phyloP scores from a whole-genome alignment of 2,113 vertebrate species.

The Ibidorhyncha struthersii region DNA sequence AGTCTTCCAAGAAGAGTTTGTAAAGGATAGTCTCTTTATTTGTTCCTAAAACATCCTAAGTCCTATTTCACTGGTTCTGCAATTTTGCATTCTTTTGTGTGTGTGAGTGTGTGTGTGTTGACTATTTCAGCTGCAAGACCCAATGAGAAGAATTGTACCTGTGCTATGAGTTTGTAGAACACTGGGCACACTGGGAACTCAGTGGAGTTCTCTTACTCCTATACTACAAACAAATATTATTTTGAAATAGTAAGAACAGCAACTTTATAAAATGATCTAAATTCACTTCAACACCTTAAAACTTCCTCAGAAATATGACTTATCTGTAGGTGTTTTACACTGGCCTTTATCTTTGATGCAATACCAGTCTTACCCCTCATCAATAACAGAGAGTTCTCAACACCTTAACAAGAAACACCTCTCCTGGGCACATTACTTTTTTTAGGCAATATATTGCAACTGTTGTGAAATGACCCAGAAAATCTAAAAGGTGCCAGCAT shows the following conservation, averaged over 20 bases:
- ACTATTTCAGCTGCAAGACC: background rate
- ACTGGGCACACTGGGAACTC: background rate
- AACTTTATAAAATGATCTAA: background rate
- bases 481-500: background rate
- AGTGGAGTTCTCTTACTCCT: background rate
- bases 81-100: background rate
- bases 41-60: background rate
- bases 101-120: too few relatives aligned
- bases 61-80: background rate
- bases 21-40: background rate
- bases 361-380: background rate
- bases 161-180: background rate
- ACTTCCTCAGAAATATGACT: background rate
- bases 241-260: background rate
- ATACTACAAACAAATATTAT: background rate
- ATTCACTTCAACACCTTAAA: background rate
- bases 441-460: background rate
- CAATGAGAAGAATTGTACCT: background rate
- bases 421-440: background rate
- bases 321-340: background rate
- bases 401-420: background rate
- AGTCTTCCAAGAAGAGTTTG: background rate
- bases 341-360: background rate
- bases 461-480: background rate
- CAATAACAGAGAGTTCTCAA: background rate